These are phyloP conservation scores for Netta rufina DNA, from an alignment of 2,797 vertebrate genomes.

Conservation along the genomic window DNA sequence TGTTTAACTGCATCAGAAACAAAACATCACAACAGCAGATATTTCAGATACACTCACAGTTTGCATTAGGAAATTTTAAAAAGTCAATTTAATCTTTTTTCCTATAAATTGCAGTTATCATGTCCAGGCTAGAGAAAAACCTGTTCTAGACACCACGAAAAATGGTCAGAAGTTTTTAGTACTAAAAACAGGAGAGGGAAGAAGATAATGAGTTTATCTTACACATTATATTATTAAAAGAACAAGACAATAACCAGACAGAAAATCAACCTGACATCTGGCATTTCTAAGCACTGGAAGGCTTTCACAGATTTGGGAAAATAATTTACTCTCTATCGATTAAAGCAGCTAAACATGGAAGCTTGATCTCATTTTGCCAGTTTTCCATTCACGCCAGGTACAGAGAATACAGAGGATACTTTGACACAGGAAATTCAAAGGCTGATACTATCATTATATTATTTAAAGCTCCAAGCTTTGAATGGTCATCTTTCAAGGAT, in stretches of 20 bases:
- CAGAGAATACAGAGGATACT: neutral
- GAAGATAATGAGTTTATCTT: neutral
- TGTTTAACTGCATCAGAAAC: neutral
- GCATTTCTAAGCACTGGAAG: conserved; percentile 19
- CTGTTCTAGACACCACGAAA: neutral
- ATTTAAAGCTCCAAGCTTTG: conserved; percentile 29
- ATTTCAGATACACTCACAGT: neutral
- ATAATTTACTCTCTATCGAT: conserved; percentile 50
- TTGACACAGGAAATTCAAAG: conserved; percentile 30
- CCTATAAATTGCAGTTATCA: neutral
- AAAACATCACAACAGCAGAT: neutral
- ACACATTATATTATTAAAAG: neutral
- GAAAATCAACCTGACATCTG: conserved; percentile 36
- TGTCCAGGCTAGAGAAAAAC: neutral
- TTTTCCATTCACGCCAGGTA: neutral
- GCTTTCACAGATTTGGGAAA: neutral
- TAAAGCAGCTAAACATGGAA: conserved; percentile 51
- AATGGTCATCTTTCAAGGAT: conserved; percentile 14
- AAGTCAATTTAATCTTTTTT: neutral
- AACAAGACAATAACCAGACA: neutral
- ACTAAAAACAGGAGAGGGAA: neutral
- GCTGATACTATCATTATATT: conserved; percentile 14
- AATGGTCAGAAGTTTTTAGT: neutral
- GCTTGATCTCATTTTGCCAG: conserved; percentile 30
- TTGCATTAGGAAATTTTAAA: neutral